These are phyloP conservation scores for Xerus rutilus DNA, from an alignment of 2,797 vertebrate genomes.

Conservation along the genomic window DNA sequence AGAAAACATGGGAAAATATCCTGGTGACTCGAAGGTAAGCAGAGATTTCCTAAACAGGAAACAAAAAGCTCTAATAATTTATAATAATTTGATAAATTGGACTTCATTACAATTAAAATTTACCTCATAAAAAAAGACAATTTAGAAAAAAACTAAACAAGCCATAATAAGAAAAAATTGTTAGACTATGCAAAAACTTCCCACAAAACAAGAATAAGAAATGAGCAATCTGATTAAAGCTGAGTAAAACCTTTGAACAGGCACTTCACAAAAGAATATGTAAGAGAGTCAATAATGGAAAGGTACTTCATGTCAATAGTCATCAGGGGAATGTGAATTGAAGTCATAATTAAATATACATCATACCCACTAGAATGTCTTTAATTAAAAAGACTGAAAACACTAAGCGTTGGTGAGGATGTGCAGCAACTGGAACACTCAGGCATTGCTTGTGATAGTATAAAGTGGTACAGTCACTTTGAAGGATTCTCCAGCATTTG, in stretches of 20 bases:
- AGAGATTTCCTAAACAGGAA: background rate
- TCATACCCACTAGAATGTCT: background rate
- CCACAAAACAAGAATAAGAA: background rate
- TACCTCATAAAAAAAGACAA: background rate
- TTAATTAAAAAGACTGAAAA: background rate
- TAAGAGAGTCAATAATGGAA: no score
- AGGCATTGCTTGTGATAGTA: background rate
- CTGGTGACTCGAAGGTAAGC: background rate
- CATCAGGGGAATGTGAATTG: background rate
- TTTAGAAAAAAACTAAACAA: background rate
- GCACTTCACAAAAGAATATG: no score
- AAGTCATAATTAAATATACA: background rate
- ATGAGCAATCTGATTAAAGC: background rate
- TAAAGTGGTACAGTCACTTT: no score
- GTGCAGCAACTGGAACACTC: background rate
- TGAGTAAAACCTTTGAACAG: background rate
- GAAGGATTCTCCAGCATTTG: background rate
- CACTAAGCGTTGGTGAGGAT: background rate
- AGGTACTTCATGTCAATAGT: no score
- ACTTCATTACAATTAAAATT: background rate
- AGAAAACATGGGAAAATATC: background rate
- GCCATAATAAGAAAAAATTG: background rate
- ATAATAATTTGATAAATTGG: background rate
- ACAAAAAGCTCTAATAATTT: background rate
- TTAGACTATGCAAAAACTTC: background rate